These are phyloP conservation scores for Mactromeris polynyma DNA, from an alignment of 2,888 invertebrate species.

Conservation along the genomic window DNA sequence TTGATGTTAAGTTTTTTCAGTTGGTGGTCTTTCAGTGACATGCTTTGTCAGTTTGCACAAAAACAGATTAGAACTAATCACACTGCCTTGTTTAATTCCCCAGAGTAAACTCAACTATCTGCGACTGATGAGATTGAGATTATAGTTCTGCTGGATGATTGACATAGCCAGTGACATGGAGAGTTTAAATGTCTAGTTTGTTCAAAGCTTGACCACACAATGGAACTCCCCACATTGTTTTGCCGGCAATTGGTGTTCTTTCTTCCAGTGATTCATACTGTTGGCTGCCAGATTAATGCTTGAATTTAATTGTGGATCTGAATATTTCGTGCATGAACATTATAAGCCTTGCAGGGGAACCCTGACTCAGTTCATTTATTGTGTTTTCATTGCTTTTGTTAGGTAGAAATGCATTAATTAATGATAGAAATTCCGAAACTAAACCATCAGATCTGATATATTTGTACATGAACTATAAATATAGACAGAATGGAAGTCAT, in stretches of 20 bases:
- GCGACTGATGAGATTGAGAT: constrained; percentile 33
- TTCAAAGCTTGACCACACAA: constrained; percentile 31
- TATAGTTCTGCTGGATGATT: constrained; percentile 11
- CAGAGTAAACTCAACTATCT: constrained; percentile 37
- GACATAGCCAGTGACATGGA: constrained; percentile 22
- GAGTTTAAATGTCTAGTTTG: constrained; percentile 1
- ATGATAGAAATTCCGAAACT: neutral
- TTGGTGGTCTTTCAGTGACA: constrained; percentile 33
- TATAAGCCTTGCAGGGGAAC: neutral
- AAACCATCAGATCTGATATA: neutral
- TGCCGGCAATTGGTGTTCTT: too few species aligned
- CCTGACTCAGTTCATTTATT: neutral
- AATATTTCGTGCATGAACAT: neutral
- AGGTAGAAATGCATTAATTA: constrained; percentile 1
- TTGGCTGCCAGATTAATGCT: neutral
- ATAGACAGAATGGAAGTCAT: too few species aligned
- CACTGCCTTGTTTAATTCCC: constrained; percentile 43
- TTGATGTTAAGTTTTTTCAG: constrained; percentile 20
- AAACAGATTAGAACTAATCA: constrained; percentile 42
- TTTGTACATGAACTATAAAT: too few species aligned
- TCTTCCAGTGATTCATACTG: neutral
- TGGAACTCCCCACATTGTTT: too few species aligned
- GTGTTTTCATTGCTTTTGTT: neutral
- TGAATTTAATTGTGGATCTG: neutral
- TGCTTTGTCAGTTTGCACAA: constrained; percentile 32